Conservation (phyloP, 2,113 vertebrate species). For the Rhagologus leucostigma region DNA sequence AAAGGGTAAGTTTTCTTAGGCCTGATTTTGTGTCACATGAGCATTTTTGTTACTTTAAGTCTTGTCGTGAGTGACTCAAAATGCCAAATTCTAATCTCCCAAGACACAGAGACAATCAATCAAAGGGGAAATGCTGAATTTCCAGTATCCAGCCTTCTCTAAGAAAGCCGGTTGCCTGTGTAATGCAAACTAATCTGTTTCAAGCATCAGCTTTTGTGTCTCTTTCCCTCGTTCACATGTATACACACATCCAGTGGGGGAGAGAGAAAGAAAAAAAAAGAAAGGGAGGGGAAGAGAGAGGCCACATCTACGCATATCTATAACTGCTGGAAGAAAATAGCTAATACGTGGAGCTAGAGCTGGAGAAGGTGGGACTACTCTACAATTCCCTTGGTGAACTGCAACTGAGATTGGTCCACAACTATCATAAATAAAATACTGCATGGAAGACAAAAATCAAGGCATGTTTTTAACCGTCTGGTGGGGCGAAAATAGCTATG, state of each 20-base stretch:
- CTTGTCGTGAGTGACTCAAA: neutral
- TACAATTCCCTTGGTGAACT: neutral
- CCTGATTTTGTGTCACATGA: neutral
- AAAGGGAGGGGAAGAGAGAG: neutral
- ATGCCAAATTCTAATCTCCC: neutral
- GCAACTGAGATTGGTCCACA: neutral
- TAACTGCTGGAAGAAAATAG: neutral
- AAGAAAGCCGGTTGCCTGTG: neutral
- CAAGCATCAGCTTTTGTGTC: neutral
- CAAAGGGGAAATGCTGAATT: conserved; percentile 23
- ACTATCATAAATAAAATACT: neutral
- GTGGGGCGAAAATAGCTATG: neutral
- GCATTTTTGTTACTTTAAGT: neutral
- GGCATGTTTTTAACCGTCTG: neutral
- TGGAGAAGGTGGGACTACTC: neutral
- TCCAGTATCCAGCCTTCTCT: neutral
- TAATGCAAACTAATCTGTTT: conserved; percentile 5
- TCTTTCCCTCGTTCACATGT: neutral
- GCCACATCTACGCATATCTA: neutral
- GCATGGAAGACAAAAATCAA: neutral
- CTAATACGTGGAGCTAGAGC: neutral
- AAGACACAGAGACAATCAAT: neutral
- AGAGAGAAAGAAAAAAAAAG: neutral
- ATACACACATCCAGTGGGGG: neutral
- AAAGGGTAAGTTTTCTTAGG: neutral